Evolutionary conservation across 2,888 invertebrate species (phyloP).

Genomic region (Hypena proboscidalis): DNA sequence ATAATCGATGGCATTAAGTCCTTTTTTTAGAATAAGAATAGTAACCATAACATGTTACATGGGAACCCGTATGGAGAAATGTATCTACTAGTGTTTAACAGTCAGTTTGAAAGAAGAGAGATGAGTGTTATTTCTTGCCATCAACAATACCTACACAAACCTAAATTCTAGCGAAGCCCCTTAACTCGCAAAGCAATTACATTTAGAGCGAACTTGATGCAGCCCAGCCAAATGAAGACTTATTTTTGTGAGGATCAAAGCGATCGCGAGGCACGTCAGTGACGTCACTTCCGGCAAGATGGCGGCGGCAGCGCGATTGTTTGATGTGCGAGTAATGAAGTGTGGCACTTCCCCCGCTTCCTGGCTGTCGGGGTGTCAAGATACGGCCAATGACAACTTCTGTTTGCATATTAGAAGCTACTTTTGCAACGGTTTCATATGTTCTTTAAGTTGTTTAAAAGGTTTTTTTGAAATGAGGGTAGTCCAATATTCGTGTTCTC

Average conservation of each 20-base stretch:
- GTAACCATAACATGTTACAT: too few relatives aligned
- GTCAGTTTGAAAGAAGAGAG: too few relatives aligned
- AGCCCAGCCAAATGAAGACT: conserved; percentile 55
- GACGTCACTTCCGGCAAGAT: conserved; percentile 83
- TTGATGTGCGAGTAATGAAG: conserved; percentile 85
- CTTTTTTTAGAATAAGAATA: too few relatives aligned
- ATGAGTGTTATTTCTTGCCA: too few relatives aligned
- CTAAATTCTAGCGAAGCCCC: conserved; percentile 10
- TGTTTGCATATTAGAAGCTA: conserved; percentile 64
- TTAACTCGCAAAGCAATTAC: conserved; percentile 56
- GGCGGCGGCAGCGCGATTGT: conserved; percentile 80
- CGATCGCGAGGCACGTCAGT: conserved; percentile 71
- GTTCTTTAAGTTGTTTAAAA: conserved; percentile 8
- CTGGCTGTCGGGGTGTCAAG: conserved; percentile 79
- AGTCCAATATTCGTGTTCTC: too few relatives aligned
- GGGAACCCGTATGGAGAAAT: too few relatives aligned
- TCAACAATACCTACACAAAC: neutral
- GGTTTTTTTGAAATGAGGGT: neutral
- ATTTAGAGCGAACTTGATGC: conserved; percentile 55
- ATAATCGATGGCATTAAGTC: too few relatives aligned
- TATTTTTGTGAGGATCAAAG: conserved; percentile 83
- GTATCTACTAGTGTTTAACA: too few relatives aligned
- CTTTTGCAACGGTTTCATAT: conserved; percentile 46
- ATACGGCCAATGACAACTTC: conserved; percentile 71
- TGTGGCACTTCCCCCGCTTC: conserved; percentile 79